Evolutionary conservation across 1,140 invertebrate species (phyloP), one percentile per base, ranked within the genome.

Genomic region (Macrobrachium nipponense): DNA sequence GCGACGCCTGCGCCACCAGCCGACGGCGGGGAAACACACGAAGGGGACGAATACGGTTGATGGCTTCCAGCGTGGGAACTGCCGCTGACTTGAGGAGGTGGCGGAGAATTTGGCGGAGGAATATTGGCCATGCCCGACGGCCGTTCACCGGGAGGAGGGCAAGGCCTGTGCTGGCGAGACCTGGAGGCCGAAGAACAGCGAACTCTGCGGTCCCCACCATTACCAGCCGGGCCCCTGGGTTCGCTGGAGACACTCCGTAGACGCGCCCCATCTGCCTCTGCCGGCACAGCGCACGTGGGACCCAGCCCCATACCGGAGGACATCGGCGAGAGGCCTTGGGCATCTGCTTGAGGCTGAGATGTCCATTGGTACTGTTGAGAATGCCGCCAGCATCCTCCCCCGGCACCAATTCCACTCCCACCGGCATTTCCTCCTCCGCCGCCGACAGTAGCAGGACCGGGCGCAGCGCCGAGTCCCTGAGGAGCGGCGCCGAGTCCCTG

Each of bases 381-480:
- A 43, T 81, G 64, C 44, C 78, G 64, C 82, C 80, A 36, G 93
- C 51, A 93, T 4, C 95, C 95, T 89, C 96, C 95, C 75, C 96
- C 90, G 73, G 95, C 95, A 5, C 95, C 95, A 36, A 94, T 93
- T 80, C 96, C 95, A 89, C 96, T 95, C 3, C 94, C 95, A 85
- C 96, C 95, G 7, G 27, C 4, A 51, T 51, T 51, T 6, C 94
- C 94, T 70, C 82, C 83, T 36, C 59, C 43, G 23, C 43, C 23
- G 59, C n/a, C 68, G 68, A 23, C 70, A 58, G 80, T 80, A 43
- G 77, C 43, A 61, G 64, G 82, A 36, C 23, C 64, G 7, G 84
- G 77, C 5, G 77, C 66, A 17, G 84, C 68, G 4, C 84, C 84
- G 58, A 86, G 70, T 23, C 84, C 84, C 59, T 86, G 84, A 8